Conservation (phyloP, 2,888 invertebrate genomes). For the Flexamia atlantica region DNA sequence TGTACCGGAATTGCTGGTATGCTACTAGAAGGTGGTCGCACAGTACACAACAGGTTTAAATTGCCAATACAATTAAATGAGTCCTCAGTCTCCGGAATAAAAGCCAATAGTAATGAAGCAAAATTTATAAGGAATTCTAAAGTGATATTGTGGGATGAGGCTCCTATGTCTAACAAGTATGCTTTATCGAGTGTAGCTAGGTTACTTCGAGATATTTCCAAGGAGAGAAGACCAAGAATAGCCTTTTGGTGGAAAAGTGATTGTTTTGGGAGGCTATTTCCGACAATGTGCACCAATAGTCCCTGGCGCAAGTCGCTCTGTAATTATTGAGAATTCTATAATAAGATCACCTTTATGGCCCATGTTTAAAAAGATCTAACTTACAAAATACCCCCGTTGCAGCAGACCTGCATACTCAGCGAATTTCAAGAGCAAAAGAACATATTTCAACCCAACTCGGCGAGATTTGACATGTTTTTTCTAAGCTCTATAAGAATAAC, state of each 20-base stretch:
- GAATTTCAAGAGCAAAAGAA: too few relatives aligned
- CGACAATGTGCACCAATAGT: conserved; percentile 23
- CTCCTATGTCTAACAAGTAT: conserved; percentile 23
- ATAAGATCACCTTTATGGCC: conserved; percentile 24
- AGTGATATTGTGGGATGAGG: conserved; percentile 4
- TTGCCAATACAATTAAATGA: background rate
- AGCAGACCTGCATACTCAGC: too few relatives aligned
- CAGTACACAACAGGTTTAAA: conserved; percentile 23
- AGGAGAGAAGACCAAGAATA: conserved; percentile 15
- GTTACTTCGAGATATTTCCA: conserved; percentile 15
- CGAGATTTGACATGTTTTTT: too few relatives aligned
- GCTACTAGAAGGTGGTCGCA: conserved; percentile 9
- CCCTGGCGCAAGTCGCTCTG: conserved; percentile 18
- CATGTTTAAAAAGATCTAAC: background rate
- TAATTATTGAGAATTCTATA: background rate
- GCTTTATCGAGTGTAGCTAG: conserved; percentile 7
- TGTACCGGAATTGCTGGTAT: conserved; percentile 17
- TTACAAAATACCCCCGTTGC: too few relatives aligned
- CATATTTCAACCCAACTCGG: too few relatives aligned
- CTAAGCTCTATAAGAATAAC: too few relatives aligned
- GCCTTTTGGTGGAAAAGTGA: conserved; percentile 11
- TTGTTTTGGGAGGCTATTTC: conserved; percentile 20
- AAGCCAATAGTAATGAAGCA: background rate
- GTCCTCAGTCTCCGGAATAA: background rate
- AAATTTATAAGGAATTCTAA: background rate